Percentiles rank a stretch among this genome's conserved stretches.
phyloP scores from a whole-genome alignment of 1,140 invertebrate species.

The Metopolophium dirhodum region DNA sequence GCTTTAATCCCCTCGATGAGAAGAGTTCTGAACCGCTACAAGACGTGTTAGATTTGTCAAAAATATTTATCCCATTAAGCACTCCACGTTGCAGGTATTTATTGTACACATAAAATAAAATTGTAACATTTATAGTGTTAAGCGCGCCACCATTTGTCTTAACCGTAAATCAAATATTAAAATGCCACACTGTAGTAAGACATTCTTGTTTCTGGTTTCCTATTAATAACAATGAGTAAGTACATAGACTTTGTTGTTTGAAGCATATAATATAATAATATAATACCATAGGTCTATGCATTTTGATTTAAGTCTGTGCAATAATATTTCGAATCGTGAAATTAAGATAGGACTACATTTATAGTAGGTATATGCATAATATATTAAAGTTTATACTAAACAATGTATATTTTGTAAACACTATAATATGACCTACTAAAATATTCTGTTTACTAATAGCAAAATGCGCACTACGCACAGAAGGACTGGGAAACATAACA shows the following conservation, averaged over 20 bases:
- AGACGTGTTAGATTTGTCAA: not conserved
- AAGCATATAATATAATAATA: not conserved
- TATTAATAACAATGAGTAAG: not conserved
- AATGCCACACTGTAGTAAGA: not conserved
- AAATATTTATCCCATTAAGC: not conserved
- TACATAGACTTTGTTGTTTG: not conserved
- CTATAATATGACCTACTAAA: not conserved
- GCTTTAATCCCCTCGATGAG: not conserved
- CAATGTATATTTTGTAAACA: not conserved
- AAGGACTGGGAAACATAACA: not conserved
- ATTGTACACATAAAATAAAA: not conserved
- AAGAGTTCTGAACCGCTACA: not conserved
- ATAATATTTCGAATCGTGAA: not conserved
- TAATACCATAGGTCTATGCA: not conserved
- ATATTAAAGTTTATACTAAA: not conserved
- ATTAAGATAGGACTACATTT: not conserved
- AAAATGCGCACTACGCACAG: not conserved
- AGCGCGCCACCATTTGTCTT: not conserved
- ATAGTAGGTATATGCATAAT: not conserved
- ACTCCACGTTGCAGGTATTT: slow-evolving; percentile 24
- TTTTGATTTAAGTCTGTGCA: not conserved
- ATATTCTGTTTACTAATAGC: not conserved
- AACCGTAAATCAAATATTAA: not conserved
- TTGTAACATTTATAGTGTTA: not conserved
- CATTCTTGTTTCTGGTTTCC: not conserved